Base-by-base conservation (phyloP, 35 echinoderm and acorn worm species). In the Ophioderma brevispina region DNA sequence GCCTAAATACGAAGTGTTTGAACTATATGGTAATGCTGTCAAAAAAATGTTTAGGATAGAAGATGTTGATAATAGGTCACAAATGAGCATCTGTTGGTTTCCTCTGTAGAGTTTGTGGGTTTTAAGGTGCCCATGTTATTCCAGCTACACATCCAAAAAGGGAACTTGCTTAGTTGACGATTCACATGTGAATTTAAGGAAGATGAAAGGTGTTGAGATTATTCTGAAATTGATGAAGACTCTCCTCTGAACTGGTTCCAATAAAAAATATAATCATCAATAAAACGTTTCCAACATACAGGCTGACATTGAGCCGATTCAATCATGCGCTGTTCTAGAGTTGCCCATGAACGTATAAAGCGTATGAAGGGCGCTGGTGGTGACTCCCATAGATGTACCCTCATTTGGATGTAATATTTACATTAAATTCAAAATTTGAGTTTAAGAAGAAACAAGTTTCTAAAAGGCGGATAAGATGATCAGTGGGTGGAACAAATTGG, bases 381-480 rank as follows among this genome's bases (percentile, higher is more conserved):
- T 23, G 81, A 40, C 15, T n/a, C 81, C 81, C 81, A 83, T 83
- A 19, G 81, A 37, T 10, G 81, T 83, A 33, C 84, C 84, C 13
- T 86, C 1, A 75, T 70, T 35, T 86, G 84, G 13, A 86, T 32
- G 55, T 86, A 86, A 41, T 86, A n/a, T n/a, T 5, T 50, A 23
- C 35, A 79, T 88, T 30, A 88, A 88, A 17, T n/a, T 34, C 25
- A 43, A 88, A 88, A 32, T 88, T 88, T 88, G 17, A 88, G 76
- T 13, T 34, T 88, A 5, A 88, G 76, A 19, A 79, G 32, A 13
- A 86, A 31, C n/a, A n/a, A n/a, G n/a, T n/a, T n/a, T n/a, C 79
- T 36, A 2, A 88, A 42, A 88, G 86, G 11, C 38, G 11, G 3
- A 88, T 88, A 1, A 88, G 76, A 23, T 88, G 5, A 1, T 88